Conservation (phyloP, 2,797 vertebrate genomes). For the Lagocephalus sceleratus region DNA sequence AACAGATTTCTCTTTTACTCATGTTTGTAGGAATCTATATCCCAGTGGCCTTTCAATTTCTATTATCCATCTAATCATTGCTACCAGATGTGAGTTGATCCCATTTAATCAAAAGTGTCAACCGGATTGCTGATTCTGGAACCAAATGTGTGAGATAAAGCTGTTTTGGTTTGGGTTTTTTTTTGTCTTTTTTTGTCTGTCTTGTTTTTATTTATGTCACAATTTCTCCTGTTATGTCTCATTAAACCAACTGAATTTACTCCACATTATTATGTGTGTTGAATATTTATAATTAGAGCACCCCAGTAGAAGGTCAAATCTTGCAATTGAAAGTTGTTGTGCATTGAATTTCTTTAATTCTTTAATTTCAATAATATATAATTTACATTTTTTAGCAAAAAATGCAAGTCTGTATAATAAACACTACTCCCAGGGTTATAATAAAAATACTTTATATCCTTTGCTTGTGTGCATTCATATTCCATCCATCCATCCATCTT, state of each 20-base stretch:
- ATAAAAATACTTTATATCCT: slow-evolving; percentile 81
- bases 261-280: slow-evolving; percentile 55
- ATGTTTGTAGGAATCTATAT: slow-evolving; percentile 3
- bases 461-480: slow-evolving; percentile 37
- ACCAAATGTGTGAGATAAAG: slow-evolving; percentile 4
- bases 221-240: slow-evolving; percentile 19
- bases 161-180: not conserved
- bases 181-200: slow-evolving; percentile 10
- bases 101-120: not conserved
- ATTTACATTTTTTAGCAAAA: slow-evolving; percentile 44
- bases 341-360: slow-evolving; percentile 19
- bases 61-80: not conserved
- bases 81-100: slow-evolving; percentile 1
- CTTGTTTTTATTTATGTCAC: slow-evolving; percentile 19
- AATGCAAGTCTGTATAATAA: slow-evolving; percentile 77
- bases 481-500: too few species aligned
- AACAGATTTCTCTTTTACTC: not conserved
- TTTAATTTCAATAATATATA: slow-evolving; percentile 43
- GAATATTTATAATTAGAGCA: slow-evolving; percentile 35
- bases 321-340: slow-evolving; percentile 30
- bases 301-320: slow-evolving; percentile 27
- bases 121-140: slow-evolving; percentile 3
- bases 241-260: slow-evolving; percentile 23
- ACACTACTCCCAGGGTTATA: slow-evolving; percentile 77
- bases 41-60: not conserved